phyloP scores from a whole-genome alignment of 1,140 invertebrate species.

The Acromyrmex heyeri region DNA sequence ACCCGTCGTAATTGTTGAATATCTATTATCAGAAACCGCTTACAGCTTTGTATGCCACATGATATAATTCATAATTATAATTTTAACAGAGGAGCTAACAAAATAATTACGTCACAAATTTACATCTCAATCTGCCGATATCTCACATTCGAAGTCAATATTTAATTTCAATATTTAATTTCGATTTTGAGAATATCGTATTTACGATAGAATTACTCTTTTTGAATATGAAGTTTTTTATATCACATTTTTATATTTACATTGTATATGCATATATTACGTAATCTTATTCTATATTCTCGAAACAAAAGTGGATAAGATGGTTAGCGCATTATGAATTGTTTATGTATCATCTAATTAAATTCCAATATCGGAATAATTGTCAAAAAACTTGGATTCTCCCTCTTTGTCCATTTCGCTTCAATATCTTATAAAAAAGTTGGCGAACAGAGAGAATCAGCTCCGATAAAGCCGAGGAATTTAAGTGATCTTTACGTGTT shows the following conservation, averaged over 20 bases:
- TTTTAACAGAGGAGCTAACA: background rate
- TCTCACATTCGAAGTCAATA: background rate
- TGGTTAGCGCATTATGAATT: too few species aligned
- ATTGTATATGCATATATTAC: background rate
- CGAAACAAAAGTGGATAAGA: background rate
- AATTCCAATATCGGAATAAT: constrained; percentile 36
- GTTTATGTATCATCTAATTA: constrained; percentile 16
- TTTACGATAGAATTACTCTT: background rate
- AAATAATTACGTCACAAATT: background rate
- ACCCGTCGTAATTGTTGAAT: background rate
- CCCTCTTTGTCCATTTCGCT: background rate
- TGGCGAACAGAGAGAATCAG: constrained; percentile 48
- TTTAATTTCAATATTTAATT: background rate
- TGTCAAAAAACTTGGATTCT: constrained; percentile 3
- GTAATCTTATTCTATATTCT: constrained; percentile 6
- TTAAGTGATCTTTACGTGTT: constrained; percentile 41
- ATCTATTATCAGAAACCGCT: background rate
- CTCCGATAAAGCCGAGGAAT: constrained; percentile 37
- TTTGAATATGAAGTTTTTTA: background rate
- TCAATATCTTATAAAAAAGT: constrained; percentile 29
- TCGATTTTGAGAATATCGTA: background rate
- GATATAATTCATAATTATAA: background rate
- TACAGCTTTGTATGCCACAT: background rate
- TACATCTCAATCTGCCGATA: background rate
- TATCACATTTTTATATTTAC: background rate